Evolutionary conservation across 2,888 invertebrate species (phyloP), one percentile per base, ranked within the genome.

Genomic region (Vesta saturnalis): DNA sequence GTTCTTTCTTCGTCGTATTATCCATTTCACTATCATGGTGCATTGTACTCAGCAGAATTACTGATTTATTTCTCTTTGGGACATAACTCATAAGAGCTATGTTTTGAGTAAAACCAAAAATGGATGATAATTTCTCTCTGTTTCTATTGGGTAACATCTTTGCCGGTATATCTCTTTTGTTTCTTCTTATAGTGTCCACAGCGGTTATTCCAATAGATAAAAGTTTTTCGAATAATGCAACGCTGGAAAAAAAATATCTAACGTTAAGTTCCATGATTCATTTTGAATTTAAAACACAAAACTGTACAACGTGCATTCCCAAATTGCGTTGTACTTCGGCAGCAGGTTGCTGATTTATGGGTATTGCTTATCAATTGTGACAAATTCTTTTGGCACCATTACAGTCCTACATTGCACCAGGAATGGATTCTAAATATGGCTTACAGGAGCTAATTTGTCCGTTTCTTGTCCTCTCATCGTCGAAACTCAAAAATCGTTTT

Each of bases 191-290:
- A 52, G 52, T 3, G 52, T 12, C 15, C 18, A 52, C 19, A 52
- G 52, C 52, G 52, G 18, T 52, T 52, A 52, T 46, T 46, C 46
- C 46, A 46, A n/a, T n/a, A n/a, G n/a, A n/a, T n/a, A n/a, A n/a
- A n/a, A n/a, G n/a, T n/a, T n/a, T n/a, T n/a, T n/a, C 46, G 46
- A 46, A 46, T 46, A 46, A 46, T 46, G 4, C 15, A 4, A 52
- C 52, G 12, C 52, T 52, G 52, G 52, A 8, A 23, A 23, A 23
- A 23, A 23, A 23, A 5, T 23, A 23, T 23, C 23, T 23, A 23
- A 23, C 8, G 23, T 23, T 23, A 23, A 23, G 8, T 23, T 23
- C 23, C 23, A 5, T 23, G 23, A 23, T 23, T 3, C 8, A 52
- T 52, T 52, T 14, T 6, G 12, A 6, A n/a, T n/a, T n/a, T n/a